These are phyloP conservation scores for Chascanopsetta lugubris DNA, from an alignment of 2,113 vertebrate species.

Conservation along the genomic window DNA sequence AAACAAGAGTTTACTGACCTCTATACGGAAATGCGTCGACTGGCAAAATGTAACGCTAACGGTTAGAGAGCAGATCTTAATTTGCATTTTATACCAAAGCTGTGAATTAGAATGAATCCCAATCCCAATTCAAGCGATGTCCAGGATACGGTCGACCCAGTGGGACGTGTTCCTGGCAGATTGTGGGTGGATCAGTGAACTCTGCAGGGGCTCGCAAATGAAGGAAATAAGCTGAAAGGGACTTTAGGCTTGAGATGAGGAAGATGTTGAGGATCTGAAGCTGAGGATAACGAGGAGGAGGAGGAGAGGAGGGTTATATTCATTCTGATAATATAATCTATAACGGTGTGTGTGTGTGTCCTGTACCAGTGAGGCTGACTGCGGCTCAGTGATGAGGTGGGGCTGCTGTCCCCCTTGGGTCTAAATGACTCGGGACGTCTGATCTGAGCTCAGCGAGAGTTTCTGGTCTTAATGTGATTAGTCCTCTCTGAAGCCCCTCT, in stretches of 20 bases:
- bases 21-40: too few species aligned
- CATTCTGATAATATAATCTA: too few species aligned
- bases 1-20: too few species aligned
- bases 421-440: constrained; percentile 43
- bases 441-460: constrained; percentile 64
- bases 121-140: too few species aligned
- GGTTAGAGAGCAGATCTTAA: not conserved
- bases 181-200: constrained; percentile 48
- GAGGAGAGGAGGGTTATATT: too few species aligned
- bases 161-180: constrained; percentile 38
- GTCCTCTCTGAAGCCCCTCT: constrained; percentile 12
- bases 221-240: constrained; percentile 53
- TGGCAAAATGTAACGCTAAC: too few species aligned
- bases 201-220: constrained; percentile 51
- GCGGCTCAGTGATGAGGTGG: constrained; percentile 47
- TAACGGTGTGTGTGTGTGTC: constrained; percentile 35
- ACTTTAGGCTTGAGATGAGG: constrained; percentile 46
- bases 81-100: not conserved
- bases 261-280: constrained; percentile 28
- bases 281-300: constrained; percentile 24
- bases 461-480: constrained; percentile 77
- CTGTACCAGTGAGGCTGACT: constrained; percentile 41
- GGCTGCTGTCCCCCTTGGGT: constrained; percentile 44
- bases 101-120: constrained; percentile 8
- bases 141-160: too few species aligned